Percentiles rank a stretch among this genome's conserved stretches.
These are phyloP conservation scores for Mycalesis mineus DNA, from an alignment of 2,888 invertebrate species.

Conservation along the genomic window DNA sequence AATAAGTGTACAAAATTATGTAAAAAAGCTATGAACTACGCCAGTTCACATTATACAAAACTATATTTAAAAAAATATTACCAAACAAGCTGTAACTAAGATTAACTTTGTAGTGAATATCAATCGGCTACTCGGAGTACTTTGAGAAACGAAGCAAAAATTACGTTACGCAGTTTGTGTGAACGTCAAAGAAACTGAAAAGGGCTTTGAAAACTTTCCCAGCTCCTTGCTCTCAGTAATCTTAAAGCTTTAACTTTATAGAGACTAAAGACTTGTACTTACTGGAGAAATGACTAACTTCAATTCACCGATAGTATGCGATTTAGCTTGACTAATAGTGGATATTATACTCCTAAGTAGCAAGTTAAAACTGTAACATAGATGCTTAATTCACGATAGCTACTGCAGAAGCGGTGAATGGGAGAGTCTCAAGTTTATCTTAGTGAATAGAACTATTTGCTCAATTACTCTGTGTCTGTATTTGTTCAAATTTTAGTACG, in stretches of 20 bases:
- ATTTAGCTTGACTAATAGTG: background rate
- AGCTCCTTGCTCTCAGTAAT: background rate
- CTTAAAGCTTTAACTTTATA: background rate
- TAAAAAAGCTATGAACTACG: background rate
- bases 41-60: background rate
- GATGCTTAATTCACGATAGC: background rate
- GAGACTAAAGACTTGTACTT: background rate
- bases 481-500: background rate
- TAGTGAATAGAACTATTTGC: background rate
- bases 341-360: background rate
- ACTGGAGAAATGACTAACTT: background rate
- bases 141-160: conserved; percentile 21
- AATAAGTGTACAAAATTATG: no score
- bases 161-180: conserved; percentile 19
- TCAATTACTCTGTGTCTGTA: background rate
- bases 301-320: background rate
- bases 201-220: conserved; percentile 12
- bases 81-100: conserved; percentile 19
- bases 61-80: background rate
- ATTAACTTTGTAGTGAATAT: conserved; percentile 19
- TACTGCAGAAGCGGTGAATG: background rate
- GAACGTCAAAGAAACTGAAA: conserved; percentile 19
- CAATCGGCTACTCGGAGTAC: conserved; percentile 2
- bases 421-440: background rate
- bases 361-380: background rate